Evolutionary conservation across 1,140 invertebrate species (phyloP).

Genomic region (Drosophila mayri): DNA sequence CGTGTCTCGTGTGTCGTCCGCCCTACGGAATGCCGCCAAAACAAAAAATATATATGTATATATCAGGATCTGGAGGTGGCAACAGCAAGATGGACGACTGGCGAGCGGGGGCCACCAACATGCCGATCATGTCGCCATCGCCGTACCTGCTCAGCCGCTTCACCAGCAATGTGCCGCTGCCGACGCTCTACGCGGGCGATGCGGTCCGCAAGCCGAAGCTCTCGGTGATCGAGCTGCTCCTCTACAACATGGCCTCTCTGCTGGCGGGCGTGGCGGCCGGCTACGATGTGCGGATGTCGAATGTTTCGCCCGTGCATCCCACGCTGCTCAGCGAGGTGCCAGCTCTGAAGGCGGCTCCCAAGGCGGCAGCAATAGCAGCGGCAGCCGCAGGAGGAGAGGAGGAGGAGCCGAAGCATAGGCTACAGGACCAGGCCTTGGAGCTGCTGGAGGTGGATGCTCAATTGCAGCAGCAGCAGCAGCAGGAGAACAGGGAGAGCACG

Average conservation of each 20-base stretch:
- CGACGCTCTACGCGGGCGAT: constrained; percentile 89
- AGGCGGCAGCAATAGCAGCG: constrained; percentile 43
- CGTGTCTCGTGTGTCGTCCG: constrained; percentile 40
- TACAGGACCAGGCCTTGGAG: constrained; percentile 31
- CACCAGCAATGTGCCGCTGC: constrained; percentile 89
- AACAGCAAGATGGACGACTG: constrained; percentile 87
- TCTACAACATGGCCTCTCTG: constrained; percentile 96
- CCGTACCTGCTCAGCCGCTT: constrained; percentile 81
- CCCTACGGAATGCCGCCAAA: constrained; percentile 12
- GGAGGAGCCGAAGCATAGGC: constrained; percentile 84
- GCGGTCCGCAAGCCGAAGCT: constrained; percentile 89
- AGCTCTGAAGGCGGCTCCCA: constrained; percentile 73
- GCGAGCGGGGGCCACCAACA: constrained; percentile 86
- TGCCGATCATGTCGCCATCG: constrained; percentile 85
- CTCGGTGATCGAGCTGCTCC: constrained; percentile 91
- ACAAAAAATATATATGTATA: neutral
- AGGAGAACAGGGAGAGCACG: constrained; percentile 19
- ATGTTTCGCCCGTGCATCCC: constrained; percentile 93
- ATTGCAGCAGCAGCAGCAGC: constrained; percentile 1
- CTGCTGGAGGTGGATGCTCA: constrained; percentile 12
- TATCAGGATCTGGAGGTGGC: constrained; percentile 30
- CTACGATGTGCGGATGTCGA: constrained; percentile 95
- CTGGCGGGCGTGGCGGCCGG: constrained; percentile 95
- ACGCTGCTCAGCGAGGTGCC: constrained; percentile 86
- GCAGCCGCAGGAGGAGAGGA: neutral